Evolutionary conservation across 2,113 vertebrate genomes (phyloP).

Genomic region (Ploceus nigricollis): DNA sequence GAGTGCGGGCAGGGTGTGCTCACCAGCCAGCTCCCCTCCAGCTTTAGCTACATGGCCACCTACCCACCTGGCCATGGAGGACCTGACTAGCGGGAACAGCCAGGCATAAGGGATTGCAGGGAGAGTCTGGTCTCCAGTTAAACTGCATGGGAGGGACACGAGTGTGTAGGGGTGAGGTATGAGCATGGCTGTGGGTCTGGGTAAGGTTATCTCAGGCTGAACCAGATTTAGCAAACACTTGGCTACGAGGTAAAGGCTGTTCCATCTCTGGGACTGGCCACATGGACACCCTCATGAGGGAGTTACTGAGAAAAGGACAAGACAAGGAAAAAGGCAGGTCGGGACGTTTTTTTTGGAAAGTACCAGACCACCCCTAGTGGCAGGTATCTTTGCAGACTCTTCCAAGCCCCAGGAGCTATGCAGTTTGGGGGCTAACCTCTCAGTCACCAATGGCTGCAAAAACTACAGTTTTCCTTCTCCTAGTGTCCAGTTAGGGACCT

Average conservation of each 20-base stretch:
- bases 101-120: neutral
- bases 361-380: too few relatives aligned
- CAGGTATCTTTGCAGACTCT: neutral
- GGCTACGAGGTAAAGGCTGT: neutral
- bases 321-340: neutral
- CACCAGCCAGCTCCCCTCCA: neutral
- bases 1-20: neutral
- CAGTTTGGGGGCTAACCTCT: neutral
- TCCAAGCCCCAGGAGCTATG: rapidly evolving
- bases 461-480: neutral
- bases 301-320: neutral
- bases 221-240: neutral
- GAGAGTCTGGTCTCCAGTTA: neutral
- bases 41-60: rapidly evolving
- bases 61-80: neutral
- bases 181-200: too few relatives aligned
- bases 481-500: neutral
- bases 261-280: neutral
- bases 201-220: neutral
- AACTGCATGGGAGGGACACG: neutral
- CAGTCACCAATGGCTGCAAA: neutral
- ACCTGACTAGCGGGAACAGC: neutral
- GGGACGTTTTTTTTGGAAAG: neutral
- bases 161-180: neutral
- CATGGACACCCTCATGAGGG: rapidly evolving